Percentiles rank a stretch among this genome's conserved stretches.
phyloP scores from a whole-genome alignment of 1,140 invertebrate species.

The Lordiphosa stackelbergi region DNA sequence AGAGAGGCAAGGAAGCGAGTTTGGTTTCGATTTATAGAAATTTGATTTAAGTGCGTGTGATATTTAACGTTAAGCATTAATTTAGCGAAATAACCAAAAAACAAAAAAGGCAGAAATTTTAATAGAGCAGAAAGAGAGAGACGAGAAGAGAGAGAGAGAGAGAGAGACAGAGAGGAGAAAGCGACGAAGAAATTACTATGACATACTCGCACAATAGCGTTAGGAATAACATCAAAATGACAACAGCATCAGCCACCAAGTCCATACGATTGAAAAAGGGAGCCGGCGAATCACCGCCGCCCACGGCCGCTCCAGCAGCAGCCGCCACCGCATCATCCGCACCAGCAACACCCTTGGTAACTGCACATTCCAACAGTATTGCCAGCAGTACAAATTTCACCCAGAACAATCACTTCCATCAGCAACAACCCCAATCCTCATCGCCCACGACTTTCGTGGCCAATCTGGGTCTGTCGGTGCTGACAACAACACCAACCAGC shows the following conservation, averaged over 20 bases:
- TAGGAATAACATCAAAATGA: slow-evolving; percentile 77
- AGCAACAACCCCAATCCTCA: slow-evolving; percentile 38
- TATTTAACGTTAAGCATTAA: slow-evolving; percentile 77
- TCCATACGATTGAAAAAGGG: slow-evolving; percentile 73
- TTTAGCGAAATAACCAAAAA: slow-evolving; percentile 73
- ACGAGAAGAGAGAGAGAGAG: slow-evolving; percentile 12
- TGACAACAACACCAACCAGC: slow-evolving; percentile 34
- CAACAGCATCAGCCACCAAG: slow-evolving; percentile 74
- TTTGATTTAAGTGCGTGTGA: slow-evolving; percentile 77
- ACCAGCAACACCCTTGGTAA: slow-evolving; percentile 58
- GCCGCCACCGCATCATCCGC: slow-evolving; percentile 41
- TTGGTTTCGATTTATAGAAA: slow-evolving; percentile 70
- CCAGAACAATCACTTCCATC: slow-evolving; percentile 50
- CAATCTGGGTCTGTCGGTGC: slow-evolving; percentile 27
- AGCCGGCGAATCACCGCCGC: slow-evolving; percentile 38
- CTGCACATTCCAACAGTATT: slow-evolving; percentile 77
- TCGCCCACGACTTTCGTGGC: slow-evolving; percentile 48
- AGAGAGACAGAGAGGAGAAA: slow-evolving; percentile 25
- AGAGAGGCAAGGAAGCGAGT: slow-evolving; percentile 36
- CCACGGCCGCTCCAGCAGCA: slow-evolving; percentile 36
- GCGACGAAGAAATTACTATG: slow-evolving; percentile 70
- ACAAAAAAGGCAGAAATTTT: slow-evolving; percentile 70
- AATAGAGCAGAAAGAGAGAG: slow-evolving; percentile 28
- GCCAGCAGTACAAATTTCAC: slow-evolving; percentile 76
- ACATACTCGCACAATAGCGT: slow-evolving; percentile 77